Evolutionary conservation across 2,113 vertebrate species (phyloP).

Genomic region (Gymnocephalus cernua): DNA sequence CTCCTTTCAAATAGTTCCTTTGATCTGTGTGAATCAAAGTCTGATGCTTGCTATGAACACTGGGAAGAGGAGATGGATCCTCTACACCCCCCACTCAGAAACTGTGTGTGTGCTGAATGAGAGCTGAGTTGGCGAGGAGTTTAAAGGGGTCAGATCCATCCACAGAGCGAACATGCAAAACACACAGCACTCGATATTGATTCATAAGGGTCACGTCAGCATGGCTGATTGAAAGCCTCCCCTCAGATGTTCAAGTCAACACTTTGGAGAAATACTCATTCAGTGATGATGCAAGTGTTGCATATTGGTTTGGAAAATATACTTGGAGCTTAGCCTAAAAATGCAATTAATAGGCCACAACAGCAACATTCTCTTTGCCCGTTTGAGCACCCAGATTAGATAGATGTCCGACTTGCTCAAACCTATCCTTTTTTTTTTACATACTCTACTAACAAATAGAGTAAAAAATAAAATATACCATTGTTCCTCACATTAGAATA

Average conservation of each 20-base stretch:
- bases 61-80: conserved; percentile 31
- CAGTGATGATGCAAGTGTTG: neutral
- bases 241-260: conserved; percentile 24
- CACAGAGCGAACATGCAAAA: conserved; percentile 2
- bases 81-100: conserved; percentile 16
- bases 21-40: conserved; percentile 77
- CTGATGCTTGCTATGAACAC: conserved; percentile 43
- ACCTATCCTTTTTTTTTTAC: neutral
- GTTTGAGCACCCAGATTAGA: neutral
- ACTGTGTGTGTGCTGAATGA: conserved; percentile 23
- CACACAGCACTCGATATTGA: conserved; percentile 12
- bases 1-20: conserved; percentile 63
- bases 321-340: neutral
- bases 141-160: conserved; percentile 65
- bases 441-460: neutral
- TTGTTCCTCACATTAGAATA: neutral
- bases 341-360: neutral
- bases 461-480: neutral
- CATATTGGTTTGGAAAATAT: neutral
- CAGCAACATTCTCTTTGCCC: neutral
- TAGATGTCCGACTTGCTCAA: neutral
- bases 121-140: conserved; percentile 41
- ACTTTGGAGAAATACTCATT: neutral
- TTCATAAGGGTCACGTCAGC: conserved; percentile 19
- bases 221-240: neutral